These are phyloP conservation scores for Tryphoninae sp. DNA, from an alignment of 2,888 invertebrate genomes.

Conservation along the genomic window DNA sequence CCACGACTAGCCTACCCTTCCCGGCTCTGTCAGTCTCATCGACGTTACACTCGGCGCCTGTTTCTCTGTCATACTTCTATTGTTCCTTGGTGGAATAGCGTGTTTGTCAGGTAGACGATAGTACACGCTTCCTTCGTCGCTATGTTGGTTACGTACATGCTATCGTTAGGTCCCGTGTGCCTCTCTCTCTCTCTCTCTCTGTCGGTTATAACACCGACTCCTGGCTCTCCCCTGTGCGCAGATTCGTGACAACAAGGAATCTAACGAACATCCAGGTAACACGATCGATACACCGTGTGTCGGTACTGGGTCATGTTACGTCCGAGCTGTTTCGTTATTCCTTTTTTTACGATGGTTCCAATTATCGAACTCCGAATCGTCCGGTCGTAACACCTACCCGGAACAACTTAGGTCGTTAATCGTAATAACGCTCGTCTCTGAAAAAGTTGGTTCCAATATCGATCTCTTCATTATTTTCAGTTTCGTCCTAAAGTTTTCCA, in stretches of 20 bases:
- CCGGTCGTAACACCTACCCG: too few relatives aligned
- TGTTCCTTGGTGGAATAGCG: slow-evolving; percentile 13
- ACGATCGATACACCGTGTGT: slow-evolving; percentile 37
- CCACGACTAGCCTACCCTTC: slow-evolving; percentile 44
- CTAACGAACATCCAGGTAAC: slow-evolving; percentile 50
- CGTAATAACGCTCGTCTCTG: too few relatives aligned
- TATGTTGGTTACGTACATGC: slow-evolving; percentile 44
- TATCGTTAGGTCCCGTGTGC: slow-evolving; percentile 39
- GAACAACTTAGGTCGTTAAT: too few relatives aligned
- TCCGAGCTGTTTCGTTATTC: too few relatives aligned
- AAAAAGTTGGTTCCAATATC: too few relatives aligned
- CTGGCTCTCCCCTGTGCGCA: not conserved
- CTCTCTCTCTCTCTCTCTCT: not conserved
- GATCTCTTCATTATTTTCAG: too few relatives aligned
- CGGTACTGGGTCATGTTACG: too few relatives aligned
- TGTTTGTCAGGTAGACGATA: slow-evolving; percentile 41
- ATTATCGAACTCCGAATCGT: too few relatives aligned
- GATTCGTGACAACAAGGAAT: slow-evolving; percentile 57
- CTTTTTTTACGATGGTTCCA: too few relatives aligned
- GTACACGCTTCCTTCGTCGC: slow-evolving; percentile 60
- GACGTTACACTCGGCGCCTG: slow-evolving; percentile 8
- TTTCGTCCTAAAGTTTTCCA: too few relatives aligned
- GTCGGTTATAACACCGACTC: slow-evolving; percentile 45
- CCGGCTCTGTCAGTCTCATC: slow-evolving; percentile 29
- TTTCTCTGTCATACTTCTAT: slow-evolving; percentile 36